phyloP scores from a whole-genome alignment of 30 jellyfish, hydroid and myxozoan species.

The Aurelia sp. region DNA sequence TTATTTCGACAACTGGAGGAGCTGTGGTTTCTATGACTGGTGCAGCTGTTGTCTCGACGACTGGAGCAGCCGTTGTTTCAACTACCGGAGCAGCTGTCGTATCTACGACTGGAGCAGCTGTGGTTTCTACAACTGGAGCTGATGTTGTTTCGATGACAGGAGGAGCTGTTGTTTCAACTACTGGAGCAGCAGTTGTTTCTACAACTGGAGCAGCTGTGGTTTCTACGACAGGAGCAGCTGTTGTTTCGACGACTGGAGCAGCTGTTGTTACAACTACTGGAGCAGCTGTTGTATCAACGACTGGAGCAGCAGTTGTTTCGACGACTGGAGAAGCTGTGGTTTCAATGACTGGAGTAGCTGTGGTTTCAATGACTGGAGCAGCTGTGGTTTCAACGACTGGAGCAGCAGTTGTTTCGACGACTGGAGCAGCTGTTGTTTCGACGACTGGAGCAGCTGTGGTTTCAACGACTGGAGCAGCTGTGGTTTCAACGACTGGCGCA shows the following conservation, averaged over 20 bases:
- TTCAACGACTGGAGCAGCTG: not conserved
- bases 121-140: conserved; percentile 32
- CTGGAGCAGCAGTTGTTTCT: conserved; percentile 21
- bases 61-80: not conserved
- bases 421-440: conserved; percentile 42
- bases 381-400: conserved; percentile 31
- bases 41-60: conserved; percentile 8
- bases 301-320: conserved; percentile 52
- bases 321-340: conserved; percentile 33
- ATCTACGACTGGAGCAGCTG: not conserved
- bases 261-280: conserved; percentile 33
- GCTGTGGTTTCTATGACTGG: conserved; percentile 14
- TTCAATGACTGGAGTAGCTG: conserved; percentile 21
- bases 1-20: conserved; percentile 18
- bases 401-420: conserved; percentile 26
- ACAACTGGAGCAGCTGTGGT: conserved; percentile 37
- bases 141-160: conserved; percentile 28
- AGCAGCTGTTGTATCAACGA: conserved; percentile 11
- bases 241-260: conserved; percentile 32
- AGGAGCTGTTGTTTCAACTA: conserved; percentile 36
- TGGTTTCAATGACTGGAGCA: conserved; percentile 17
- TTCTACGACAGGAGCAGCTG: conserved; percentile 12
- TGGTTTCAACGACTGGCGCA: conserved; percentile 22
- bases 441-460: conserved; percentile 16
- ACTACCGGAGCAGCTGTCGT: conserved; percentile 28